Evolutionary conservation across 1,140 invertebrate genomes (phyloP), one percentile per base, ranked within the genome.

Genomic region (Apis florea): DNA sequence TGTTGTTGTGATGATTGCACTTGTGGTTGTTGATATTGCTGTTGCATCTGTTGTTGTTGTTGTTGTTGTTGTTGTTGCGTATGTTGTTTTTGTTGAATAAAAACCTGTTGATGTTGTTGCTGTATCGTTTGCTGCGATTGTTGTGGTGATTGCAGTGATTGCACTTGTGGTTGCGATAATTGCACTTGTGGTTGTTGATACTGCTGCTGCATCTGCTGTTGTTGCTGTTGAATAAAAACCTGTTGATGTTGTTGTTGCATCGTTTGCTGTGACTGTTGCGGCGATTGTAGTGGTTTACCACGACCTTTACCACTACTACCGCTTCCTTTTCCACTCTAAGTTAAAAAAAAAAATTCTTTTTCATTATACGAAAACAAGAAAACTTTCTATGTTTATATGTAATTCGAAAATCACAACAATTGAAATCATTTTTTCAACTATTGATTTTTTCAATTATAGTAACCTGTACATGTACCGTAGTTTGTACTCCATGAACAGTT

Each of bases 401-500:
- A 59, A 54, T 53, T 64, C 31, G n/a, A 54, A n/a, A 64, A 72
- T 64, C n/a, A 26, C 77, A 53, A 15, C 15, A 63, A 26, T 53
- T 21, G 26, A 72, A 72, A 72, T 53, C 40, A 24, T 8, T 47
- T 73, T 24, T 54, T 21, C 54, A 74, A 71, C 21, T 71, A 24
- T 56, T 73, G 49, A 54, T 24, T n/a, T 17, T 74, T 40, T 40
- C 4, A 66, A 79, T 56, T 70, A 82, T 85, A 90, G 75, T 84
- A 88, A 92, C 89, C 87, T 92, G 90, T 85, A 76, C 84, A 82
- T 91, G 88, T 92, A 95, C 95, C 90, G 95, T 95, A 74, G 95
- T 94, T 90, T 95, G 95, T 4, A 94, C 92, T 84, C 95, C 95
- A 72, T 95, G 95, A 74, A 95, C 95, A 6, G 96, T 97, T 92